Conservation (phyloP, 2,113 vertebrate genomes). For the Nothobranchius kuhntae region DNA sequence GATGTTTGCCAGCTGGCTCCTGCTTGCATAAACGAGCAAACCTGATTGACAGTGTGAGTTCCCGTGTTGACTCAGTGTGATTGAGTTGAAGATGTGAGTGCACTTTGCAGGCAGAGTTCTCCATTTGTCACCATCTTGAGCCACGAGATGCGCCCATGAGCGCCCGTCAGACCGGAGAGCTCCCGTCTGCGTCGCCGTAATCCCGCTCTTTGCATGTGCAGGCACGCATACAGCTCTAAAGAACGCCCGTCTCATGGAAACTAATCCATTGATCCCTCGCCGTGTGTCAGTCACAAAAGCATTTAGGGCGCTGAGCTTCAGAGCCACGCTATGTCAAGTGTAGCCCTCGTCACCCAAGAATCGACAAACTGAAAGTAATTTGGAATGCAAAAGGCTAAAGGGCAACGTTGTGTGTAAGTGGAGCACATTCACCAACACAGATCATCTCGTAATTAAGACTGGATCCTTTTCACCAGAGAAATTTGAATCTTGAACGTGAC, state of each 20-base stretch:
- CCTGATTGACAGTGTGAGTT: slow-evolving; percentile 40
- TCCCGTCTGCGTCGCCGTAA: slow-evolving; percentile 79
- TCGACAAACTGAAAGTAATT: slow-evolving; percentile 77
- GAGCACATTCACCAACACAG: slow-evolving; percentile 3
- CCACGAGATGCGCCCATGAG: slow-evolving; percentile 55
- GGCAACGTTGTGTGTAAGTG: slow-evolving; percentile 10
- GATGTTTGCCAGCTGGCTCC: slow-evolving; percentile 24
- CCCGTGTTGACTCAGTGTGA: slow-evolving; percentile 72
- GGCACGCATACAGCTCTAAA: slow-evolving; percentile 79
- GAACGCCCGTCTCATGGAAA: slow-evolving; percentile 80
- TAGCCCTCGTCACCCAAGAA: slow-evolving; percentile 66
- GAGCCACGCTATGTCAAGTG: slow-evolving; percentile 85
- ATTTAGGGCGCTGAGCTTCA: slow-evolving; percentile 75
- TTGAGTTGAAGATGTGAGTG: slow-evolving; percentile 63
- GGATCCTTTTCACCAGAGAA: neutral
- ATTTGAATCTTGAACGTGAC: too few relatives aligned
- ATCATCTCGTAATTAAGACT: slow-evolving; percentile 6
- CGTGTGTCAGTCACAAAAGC: slow-evolving; percentile 80
- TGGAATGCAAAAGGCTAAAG: slow-evolving; percentile 58
- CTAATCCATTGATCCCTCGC: slow-evolving; percentile 88
- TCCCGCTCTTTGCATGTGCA: slow-evolving; percentile 83
- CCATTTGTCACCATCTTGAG: slow-evolving; percentile 70
- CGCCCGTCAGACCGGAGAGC: slow-evolving; percentile 64
- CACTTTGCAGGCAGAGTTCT: slow-evolving; percentile 66
- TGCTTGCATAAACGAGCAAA: slow-evolving; percentile 43